phyloP scores from a whole-genome alignment of 1,140 invertebrate genomes.

The Bursaphelenchus mucronatus region DNA sequence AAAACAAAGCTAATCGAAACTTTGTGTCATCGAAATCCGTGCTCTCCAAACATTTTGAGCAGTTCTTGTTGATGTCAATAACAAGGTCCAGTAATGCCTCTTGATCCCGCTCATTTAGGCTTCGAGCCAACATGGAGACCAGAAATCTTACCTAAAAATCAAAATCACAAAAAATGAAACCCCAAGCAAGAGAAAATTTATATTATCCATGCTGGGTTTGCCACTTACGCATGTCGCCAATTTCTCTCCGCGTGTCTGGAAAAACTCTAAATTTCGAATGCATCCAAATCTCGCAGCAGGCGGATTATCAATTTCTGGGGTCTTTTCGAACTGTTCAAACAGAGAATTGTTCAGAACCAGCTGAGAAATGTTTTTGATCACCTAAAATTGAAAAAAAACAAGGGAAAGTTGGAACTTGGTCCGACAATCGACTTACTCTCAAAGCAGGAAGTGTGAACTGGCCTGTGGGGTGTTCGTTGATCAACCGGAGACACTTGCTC shows the following conservation, averaged over 20 bases:
- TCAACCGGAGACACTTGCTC: background rate
- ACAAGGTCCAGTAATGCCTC: too few species aligned
- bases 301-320: background rate
- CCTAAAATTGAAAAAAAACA: background rate
- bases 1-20: too few species aligned
- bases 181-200: too few species aligned
- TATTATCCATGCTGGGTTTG: too few species aligned
- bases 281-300: background rate
- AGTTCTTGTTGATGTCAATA: too few species aligned
- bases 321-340: conserved; percentile 7
- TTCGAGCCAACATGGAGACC: too few species aligned
- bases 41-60: too few species aligned
- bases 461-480: background rate
- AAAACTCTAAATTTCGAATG: background rate
- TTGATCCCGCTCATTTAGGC: too few species aligned
- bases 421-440: conserved; percentile 7
- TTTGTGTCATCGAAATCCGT: too few species aligned
- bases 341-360: background rate
- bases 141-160: too few species aligned
- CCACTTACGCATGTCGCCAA: too few species aligned
- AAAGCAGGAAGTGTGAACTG: background rate
- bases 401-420: background rate
- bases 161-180: too few species aligned
- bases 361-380: background rate
- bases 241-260: background rate